These are phyloP conservation scores for Cantharis rustica DNA, from an alignment of 2,888 invertebrate species.

Conservation along the genomic window DNA sequence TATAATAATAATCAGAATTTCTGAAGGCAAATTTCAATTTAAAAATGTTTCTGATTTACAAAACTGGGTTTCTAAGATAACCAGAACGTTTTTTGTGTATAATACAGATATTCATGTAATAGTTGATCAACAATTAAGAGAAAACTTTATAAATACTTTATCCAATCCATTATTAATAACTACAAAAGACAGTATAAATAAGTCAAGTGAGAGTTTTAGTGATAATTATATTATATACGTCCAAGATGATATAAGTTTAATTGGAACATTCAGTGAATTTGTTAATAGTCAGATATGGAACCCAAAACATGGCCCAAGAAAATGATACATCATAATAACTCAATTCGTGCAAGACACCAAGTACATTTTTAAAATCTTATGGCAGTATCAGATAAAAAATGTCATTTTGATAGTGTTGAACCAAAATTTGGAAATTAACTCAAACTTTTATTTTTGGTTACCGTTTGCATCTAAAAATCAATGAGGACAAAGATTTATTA, in stretches of 20 bases:
- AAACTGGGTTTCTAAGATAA: too few relatives aligned
- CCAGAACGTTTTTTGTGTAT: too few relatives aligned
- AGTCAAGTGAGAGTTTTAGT: background rate
- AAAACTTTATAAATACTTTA: background rate
- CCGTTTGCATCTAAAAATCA: background rate
- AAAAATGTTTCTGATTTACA: too few relatives aligned
- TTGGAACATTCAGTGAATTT: background rate
- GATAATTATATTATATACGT: background rate
- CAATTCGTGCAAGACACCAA: background rate
- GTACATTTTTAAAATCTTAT: background rate
- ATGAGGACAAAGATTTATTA: background rate
- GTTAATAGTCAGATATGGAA: background rate
- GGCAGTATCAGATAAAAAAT: background rate
- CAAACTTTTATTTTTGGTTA: background rate
- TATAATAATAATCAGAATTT: too few relatives aligned
- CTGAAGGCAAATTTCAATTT: too few relatives aligned
- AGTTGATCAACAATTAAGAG: background rate
- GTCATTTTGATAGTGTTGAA: background rate
- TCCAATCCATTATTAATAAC: background rate
- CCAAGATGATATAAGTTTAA: background rate
- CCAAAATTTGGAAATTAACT: background rate
- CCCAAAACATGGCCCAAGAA: background rate
- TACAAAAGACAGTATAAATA: background rate
- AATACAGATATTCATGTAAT: background rate
- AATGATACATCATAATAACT: background rate